phyloP scores from a whole-genome alignment of 1,140 invertebrate species.

The Drosophila yakuba region DNA sequence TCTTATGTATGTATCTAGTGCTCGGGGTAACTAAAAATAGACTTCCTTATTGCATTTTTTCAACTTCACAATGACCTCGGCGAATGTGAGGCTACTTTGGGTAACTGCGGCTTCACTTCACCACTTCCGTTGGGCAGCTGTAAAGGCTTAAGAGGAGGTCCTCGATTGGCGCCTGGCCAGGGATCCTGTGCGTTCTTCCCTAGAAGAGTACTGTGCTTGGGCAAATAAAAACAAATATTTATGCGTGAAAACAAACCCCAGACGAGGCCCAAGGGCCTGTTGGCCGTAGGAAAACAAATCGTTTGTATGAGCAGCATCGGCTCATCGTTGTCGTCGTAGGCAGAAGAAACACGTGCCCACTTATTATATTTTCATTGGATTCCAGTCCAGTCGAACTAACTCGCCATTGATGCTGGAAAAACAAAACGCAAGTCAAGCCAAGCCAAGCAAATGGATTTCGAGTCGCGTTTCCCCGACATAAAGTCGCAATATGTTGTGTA shows the following conservation, averaged over 20 bases:
- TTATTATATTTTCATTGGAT: conserved; percentile 64
- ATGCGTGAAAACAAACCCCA: conserved; percentile 70
- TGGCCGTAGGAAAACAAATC: conserved; percentile 70
- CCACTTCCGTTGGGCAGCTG: conserved; percentile 57
- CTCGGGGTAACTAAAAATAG: too few species aligned
- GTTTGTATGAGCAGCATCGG: conserved; percentile 33
- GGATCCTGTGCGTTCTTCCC: conserved; percentile 14
- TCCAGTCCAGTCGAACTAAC: conserved; percentile 4
- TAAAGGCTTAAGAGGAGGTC: conserved; percentile 63
- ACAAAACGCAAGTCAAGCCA: conserved; percentile 44
- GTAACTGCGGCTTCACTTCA: conserved; percentile 7
- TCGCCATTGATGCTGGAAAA: conserved; percentile 52
- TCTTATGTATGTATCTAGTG: too few species aligned
- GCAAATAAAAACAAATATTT: conserved; percentile 76
- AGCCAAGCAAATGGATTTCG: conserved; percentile 21
- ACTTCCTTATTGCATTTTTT: neutral
- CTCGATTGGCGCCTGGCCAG: conserved; percentile 53
- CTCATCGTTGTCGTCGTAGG: neutral
- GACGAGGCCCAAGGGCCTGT: conserved; percentile 50
- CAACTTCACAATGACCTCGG: neutral
- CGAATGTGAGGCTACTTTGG: conserved; percentile 14
- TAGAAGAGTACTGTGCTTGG: conserved; percentile 59
- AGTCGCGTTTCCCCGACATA: conserved; percentile 55
- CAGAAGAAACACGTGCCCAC: conserved; percentile 71
- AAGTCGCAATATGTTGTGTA: conserved; percentile 79